phyloP scores from a whole-genome alignment of 1,140 invertebrate genomes.

The Vanessa atalanta region DNA sequence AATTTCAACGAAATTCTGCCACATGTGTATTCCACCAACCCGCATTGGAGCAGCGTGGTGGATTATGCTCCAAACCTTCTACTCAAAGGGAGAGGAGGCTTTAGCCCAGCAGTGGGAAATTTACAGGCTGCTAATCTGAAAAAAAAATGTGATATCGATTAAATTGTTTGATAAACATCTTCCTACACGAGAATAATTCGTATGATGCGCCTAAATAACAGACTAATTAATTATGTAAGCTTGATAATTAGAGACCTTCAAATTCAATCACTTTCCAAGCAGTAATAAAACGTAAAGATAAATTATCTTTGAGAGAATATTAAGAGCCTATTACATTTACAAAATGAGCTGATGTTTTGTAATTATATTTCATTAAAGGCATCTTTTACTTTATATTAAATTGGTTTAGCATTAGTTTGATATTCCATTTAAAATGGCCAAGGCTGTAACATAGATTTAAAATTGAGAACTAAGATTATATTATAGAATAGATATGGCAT shows the following conservation, averaged over 20 bases:
- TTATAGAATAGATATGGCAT: slow-evolving; percentile 1
- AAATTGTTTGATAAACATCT: neutral
- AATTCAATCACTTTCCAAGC: neutral
- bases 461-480: neutral
- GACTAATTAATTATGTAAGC: slow-evolving; percentile 10
- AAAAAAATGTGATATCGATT: neutral
- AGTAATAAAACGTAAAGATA: slow-evolving; percentile 12
- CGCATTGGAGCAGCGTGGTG: too few species aligned
- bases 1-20: too few species aligned
- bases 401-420: slow-evolving; percentile 25
- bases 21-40: too few species aligned
- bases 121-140: too few species aligned
- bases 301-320: slow-evolving; percentile 13
- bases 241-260: slow-evolving; percentile 15
- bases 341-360: slow-evolving; percentile 21
- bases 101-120: too few species aligned
- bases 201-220: neutral
- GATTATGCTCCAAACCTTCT: too few species aligned
- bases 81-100: too few species aligned
- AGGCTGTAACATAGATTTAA: slow-evolving; percentile 20
- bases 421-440: slow-evolving; percentile 9
- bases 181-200: neutral
- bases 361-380: slow-evolving; percentile 30
- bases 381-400: slow-evolving; percentile 27
- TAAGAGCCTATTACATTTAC: slow-evolving; percentile 15